These are phyloP conservation scores for Kuschelorhynchus macadamiae DNA, from an alignment of 2,888 invertebrate species.

Conservation along the genomic window DNA sequence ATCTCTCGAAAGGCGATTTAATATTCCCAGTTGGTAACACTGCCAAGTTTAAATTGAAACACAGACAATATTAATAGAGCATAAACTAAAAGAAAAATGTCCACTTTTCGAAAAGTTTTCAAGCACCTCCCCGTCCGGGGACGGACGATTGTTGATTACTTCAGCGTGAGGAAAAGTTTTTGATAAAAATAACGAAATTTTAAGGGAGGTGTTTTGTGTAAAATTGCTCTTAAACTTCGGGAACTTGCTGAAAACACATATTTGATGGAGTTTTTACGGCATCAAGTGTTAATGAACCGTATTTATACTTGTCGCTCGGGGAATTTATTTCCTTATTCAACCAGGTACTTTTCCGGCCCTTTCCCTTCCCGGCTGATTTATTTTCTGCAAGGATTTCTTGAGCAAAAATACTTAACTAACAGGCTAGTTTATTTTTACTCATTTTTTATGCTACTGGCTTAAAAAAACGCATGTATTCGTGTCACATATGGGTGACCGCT, in stretches of 20 bases:
- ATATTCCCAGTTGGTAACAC: conserved; percentile 46
- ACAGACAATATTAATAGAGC: conserved; percentile 52
- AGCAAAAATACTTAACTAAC: too few relatives aligned
- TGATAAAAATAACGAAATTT: conserved; percentile 37
- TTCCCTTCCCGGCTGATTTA: too few relatives aligned
- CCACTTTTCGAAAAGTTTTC: conserved; percentile 43
- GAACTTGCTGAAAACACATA: conserved; percentile 13
- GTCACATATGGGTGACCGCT: too few relatives aligned
- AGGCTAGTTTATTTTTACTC: too few relatives aligned
- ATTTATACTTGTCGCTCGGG: neutral
- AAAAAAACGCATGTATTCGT: too few relatives aligned
- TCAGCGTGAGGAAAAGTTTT: conserved; percentile 35
- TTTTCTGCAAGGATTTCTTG: too few relatives aligned
- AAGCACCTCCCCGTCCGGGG: conserved; percentile 39
- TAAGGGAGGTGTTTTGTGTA: conserved; percentile 23
- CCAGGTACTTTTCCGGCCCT: neutral
- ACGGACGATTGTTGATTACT: conserved; percentile 47
- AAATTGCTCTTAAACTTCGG: conserved; percentile 16
- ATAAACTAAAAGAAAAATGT: conserved; percentile 50
- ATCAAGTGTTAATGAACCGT: too few relatives aligned
- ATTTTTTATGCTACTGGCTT: too few relatives aligned
- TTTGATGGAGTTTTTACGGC: conserved; percentile 9
- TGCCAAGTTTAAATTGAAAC: conserved; percentile 49
- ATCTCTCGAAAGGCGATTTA: conserved; percentile 45
- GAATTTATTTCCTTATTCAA: neutral